A percentile compares a stretch with the other conserved stretches of the same genome.
Conservation (phyloP, 2,113 vertebrate genomes). For the Perca fluviatilis region DNA sequence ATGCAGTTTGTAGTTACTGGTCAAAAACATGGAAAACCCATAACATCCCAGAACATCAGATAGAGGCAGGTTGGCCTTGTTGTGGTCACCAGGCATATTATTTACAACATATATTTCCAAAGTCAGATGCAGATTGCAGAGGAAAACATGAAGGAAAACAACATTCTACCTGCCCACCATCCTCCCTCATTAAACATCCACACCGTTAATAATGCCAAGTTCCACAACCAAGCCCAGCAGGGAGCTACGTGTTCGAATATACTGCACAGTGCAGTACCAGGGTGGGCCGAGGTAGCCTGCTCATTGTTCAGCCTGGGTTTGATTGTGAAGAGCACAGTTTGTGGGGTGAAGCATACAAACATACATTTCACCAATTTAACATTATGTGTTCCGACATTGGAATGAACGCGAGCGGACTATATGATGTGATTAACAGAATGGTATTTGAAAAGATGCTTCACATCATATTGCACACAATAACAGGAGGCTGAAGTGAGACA, state of each 20-base stretch:
- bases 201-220: constrained; percentile 71
- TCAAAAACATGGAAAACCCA: constrained; percentile 19
- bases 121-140: constrained; percentile 48
- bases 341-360: constrained; percentile 19
- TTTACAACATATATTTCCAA: constrained; percentile 64
- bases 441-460: constrained; percentile 49
- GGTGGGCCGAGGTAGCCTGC: constrained; percentile 70
- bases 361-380: constrained; percentile 58
- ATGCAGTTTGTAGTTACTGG: not conserved
- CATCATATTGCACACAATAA: constrained; percentile 38
- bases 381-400: constrained; percentile 36
- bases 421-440: constrained; percentile 42
- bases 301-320: constrained; percentile 59
- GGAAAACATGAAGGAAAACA: constrained; percentile 73
- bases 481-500: constrained; percentile 3
- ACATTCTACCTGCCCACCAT: constrained; percentile 69
- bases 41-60: constrained; percentile 20
- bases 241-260: constrained; percentile 64
- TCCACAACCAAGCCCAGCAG: constrained; percentile 70
- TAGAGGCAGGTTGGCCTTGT: constrained; percentile 12
- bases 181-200: constrained; percentile 74
- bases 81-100: constrained; percentile 48
- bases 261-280: constrained; percentile 59
- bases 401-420: constrained; percentile 23
- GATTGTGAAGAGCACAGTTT: constrained; percentile 48